Evolutionary conservation across 1,140 invertebrate genomes (phyloP).

Genomic region (Palaemon carinicauda): DNA sequence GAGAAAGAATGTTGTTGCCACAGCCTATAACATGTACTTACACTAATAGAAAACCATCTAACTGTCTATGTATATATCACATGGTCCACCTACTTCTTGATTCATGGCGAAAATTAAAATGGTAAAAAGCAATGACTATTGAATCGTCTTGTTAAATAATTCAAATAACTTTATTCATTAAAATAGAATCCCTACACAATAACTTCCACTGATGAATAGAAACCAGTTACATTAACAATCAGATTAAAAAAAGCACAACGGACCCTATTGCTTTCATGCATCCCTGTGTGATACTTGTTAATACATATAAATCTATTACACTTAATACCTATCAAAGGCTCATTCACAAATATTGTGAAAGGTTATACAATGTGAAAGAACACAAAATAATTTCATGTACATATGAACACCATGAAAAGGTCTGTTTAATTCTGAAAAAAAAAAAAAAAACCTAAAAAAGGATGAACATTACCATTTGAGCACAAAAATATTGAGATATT

Average conservation of each 20-base stretch:
- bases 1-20: no score
- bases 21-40: no score
- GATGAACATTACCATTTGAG: no score
- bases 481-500: no score
- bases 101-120: no score
- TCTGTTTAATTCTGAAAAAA: background rate
- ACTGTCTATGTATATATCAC: no score
- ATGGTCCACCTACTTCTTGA: no score
- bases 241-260: background rate
- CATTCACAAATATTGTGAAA: background rate
- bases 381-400: background rate
- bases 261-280: conserved; percentile 2
- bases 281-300: background rate
- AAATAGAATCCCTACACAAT: background rate
- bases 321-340: background rate
- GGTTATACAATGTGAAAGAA: background rate
- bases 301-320: background rate
- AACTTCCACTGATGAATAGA: background rate
- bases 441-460: no score
- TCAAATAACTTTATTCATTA: background rate
- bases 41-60: no score
- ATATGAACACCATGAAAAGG: background rate
- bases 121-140: no score
- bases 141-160: background rate
- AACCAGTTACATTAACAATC: background rate